Evolutionary conservation across 2,888 invertebrate species (phyloP), one percentile per base, ranked within the genome.

Genomic region (Lochmaea crataegi): DNA sequence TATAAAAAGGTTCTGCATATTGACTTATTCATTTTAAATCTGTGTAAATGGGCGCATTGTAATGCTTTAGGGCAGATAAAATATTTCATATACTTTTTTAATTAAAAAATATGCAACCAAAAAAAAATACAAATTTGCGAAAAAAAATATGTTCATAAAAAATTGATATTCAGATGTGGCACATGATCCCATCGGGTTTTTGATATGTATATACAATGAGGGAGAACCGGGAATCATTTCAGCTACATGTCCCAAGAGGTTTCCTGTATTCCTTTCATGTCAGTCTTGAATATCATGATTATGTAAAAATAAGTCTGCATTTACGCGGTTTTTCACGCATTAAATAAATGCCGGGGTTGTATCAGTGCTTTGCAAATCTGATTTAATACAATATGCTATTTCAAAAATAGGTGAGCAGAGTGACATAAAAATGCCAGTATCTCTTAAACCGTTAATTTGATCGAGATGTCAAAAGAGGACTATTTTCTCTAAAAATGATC

Each of bases 171-270:
- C 75, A 74, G 75, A 77, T 77, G 72, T 75, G 73, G 68, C 56
- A 69, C 76, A 77, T 76, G 79, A 79, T 80, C 77, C 78, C 79
- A 71, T 75, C 71, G 79, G 76, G 77, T 38, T 75, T 63, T 53
- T 53, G 70, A 68, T 73, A 77, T 75, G 64, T 75, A 77, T 75
- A 77, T 75, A 76, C 77, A 73, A 72, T 76, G 74, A 75, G 74
- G 74, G 72, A 68, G 75, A 78, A 80, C 78, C 78, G 74, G 61
- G 68, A 67, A 78, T 78, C 79, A 79, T 81, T 77, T 77, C 79
- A 79, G 77, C 80, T 80, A 78, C 78, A 79, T 79, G 78, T 78
- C 80, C 80, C 80, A 26, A 57, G 78, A 78, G 81, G 72, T 71
- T 74, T 76, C 76, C 73, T 72, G 68, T 77, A 75, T 77, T 56